Conservation (phyloP, 2,797 vertebrate species). For the Arctocebus calabarensis region DNA sequence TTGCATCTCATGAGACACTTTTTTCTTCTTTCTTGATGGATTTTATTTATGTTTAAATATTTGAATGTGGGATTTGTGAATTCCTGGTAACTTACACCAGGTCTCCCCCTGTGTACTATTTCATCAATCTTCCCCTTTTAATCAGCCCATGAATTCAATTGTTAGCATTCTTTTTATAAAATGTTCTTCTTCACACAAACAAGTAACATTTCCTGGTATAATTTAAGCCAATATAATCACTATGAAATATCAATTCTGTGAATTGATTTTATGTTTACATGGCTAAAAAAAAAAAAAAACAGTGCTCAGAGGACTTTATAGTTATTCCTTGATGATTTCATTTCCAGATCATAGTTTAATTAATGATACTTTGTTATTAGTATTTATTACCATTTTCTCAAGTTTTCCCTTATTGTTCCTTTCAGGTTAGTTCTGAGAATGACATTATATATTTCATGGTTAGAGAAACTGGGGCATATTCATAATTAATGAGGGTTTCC, state of each 20-base stretch:
- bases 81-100: neutral
- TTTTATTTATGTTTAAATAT: slow-evolving; percentile 44
- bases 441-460: neutral
- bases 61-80: slow-evolving; percentile 24
- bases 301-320: neutral
- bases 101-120: neutral
- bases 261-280: slow-evolving; percentile 20
- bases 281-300: neutral
- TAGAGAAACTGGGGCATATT: slow-evolving; percentile 5
- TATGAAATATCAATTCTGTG: neutral
- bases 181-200: neutral
- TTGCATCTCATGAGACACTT: neutral
- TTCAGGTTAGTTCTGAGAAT: slow-evolving; percentile 3
- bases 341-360: neutral
- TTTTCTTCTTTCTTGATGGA: neutral
- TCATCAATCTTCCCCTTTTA: neutral
- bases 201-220: neutral
- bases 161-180: slow-evolving; percentile 13
- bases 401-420: neutral
- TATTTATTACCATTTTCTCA: neutral
- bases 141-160: neutral
- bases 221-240: neutral
- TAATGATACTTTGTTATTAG: neutral
- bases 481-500: neutral
- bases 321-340: neutral